These are phyloP conservation scores for Aphelinus atriplicis DNA, from an alignment of 1,140 invertebrate genomes.

Conservation along the genomic window DNA sequence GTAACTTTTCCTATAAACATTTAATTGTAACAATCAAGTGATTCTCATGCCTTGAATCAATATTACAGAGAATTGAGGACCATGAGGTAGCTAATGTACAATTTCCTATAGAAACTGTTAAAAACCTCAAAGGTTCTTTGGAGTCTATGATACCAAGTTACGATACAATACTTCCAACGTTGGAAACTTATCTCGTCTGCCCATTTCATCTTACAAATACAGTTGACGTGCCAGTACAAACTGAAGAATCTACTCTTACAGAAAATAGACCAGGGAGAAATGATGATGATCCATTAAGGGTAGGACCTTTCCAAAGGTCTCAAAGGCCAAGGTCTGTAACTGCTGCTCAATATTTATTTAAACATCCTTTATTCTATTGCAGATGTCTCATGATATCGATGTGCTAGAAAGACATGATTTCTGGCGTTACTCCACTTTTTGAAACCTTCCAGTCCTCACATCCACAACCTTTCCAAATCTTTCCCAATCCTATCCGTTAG, in stretches of 20 bases:
- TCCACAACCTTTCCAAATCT: conserved; percentile 28
- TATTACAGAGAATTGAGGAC: conserved; percentile 61
- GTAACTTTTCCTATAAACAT: conserved; percentile 59
- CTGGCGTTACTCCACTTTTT: conserved; percentile 39
- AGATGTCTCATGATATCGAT: conserved; percentile 45
- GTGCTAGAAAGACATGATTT: conserved; percentile 43
- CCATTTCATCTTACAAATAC: conserved; percentile 50
- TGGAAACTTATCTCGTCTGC: conserved; percentile 64
- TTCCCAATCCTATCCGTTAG: conserved; percentile 4
- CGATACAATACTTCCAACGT: conserved; percentile 56
- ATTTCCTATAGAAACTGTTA: conserved; percentile 63
- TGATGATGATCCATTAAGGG: conserved; percentile 49
- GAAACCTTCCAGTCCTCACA: conserved; percentile 28
- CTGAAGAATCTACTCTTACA: conserved; percentile 31
- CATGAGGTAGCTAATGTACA: conserved; percentile 58
- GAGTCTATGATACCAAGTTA: conserved; percentile 61
- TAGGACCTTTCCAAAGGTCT: conserved; percentile 35
- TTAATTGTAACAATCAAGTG: conserved; percentile 5
- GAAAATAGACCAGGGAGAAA: conserved; percentile 12
- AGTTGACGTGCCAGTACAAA: conserved; percentile 53
- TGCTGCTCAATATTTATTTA: conserved; percentile 45
- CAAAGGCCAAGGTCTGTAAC: conserved; percentile 1
- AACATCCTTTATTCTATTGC: conserved; percentile 39
- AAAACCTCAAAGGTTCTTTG: conserved; percentile 58
- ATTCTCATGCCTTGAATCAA: background rate